These are phyloP conservation scores for Oenanthe oenanthe DNA, from an alignment of 2,113 vertebrate genomes.

Conservation along the genomic window DNA sequence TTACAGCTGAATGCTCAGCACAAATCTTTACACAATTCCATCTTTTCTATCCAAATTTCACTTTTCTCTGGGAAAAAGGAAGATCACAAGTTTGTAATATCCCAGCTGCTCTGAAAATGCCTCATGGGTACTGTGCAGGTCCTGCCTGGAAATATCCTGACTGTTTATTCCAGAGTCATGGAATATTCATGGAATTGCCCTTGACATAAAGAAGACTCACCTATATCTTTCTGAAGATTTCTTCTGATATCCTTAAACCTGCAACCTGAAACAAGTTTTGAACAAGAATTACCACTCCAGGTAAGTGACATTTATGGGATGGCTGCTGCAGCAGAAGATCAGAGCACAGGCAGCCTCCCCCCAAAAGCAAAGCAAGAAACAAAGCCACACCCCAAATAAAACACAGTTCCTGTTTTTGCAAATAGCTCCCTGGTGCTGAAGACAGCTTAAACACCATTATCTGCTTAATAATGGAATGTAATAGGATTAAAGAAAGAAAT, in stretches of 20 bases:
- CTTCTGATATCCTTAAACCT: slow-evolving; percentile 88
- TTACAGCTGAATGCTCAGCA: background rate
- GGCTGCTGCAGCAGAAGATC: background rate
- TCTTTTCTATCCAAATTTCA: background rate
- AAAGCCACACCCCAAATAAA: background rate
- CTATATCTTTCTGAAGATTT: slow-evolving; percentile 86
- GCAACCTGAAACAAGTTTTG: slow-evolving; percentile 77
- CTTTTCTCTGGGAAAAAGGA: background rate
- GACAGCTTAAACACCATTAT: background rate
- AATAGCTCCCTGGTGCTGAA: background rate
- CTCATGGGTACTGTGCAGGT: background rate
- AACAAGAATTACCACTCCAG: background rate
- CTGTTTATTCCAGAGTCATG: background rate
- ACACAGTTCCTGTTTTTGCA: background rate
- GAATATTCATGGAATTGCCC: background rate
- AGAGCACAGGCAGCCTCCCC: background rate
- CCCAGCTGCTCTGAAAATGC: background rate
- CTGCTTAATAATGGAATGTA: background rate
- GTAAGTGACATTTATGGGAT: background rate
- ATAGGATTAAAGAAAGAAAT: background rate
- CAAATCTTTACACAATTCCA: background rate
- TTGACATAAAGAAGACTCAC: slow-evolving; percentile 65
- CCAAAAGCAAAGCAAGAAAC: background rate
- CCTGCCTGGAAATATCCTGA: background rate
- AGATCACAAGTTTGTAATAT: background rate